Conservation (phyloP, 2,113 vertebrate species). For the Tragelaphus scriptus region DNA sequence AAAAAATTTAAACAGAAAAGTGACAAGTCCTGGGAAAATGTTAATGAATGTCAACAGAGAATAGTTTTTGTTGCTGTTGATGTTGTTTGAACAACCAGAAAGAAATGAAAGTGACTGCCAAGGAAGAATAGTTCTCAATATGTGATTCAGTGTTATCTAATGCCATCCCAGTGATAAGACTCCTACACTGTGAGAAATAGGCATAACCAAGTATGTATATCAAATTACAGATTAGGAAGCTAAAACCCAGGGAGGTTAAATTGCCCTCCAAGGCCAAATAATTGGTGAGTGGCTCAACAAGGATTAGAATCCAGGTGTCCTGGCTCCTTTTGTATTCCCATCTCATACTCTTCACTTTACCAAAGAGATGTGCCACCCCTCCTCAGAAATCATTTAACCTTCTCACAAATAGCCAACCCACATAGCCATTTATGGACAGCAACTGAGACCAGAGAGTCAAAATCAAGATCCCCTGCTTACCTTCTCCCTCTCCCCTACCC, state of each 20-base stretch:
- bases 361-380: neutral
- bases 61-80: neutral
- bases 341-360: neutral
- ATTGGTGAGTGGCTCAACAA: neutral
- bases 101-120: neutral
- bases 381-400: neutral
- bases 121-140: neutral
- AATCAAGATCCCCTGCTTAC: neutral
- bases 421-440: neutral
- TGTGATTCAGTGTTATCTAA: neutral
- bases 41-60: neutral
- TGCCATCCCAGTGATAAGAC: neutral
- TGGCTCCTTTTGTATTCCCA: neutral
- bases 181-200: neutral
- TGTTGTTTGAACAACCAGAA: neutral
- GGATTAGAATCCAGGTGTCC: neutral
- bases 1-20: neutral
- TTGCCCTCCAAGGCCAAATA: neutral
- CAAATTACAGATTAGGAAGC: neutral
- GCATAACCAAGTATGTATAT: neutral
- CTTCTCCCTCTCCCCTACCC: neutral
- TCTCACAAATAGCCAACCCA: neutral
- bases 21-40: neutral
- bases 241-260: neutral
- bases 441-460: neutral